These are phyloP conservation scores for Nycticryphes semicollaris DNA, from an alignment of 2,113 vertebrate species.

Conservation along the genomic window DNA sequence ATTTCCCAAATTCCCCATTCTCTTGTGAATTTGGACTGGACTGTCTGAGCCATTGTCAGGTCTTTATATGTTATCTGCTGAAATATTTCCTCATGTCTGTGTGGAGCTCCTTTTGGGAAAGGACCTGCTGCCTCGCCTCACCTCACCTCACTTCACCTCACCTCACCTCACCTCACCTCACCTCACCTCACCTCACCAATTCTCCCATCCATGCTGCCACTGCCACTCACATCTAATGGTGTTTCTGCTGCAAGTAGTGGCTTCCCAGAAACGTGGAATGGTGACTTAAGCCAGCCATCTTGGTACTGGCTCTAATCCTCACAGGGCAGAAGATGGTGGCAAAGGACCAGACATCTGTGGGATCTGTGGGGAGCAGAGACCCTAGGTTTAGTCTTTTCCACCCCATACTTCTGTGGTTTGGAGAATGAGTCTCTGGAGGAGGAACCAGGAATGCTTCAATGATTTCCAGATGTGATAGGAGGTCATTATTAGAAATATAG, in stretches of 20 bases:
- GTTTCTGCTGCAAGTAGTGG: neutral
- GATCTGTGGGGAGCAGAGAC: neutral
- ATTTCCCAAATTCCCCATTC: neutral
- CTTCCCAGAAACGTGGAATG: neutral
- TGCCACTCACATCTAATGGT: neutral
- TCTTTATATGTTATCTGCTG: neutral
- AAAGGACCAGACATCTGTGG: neutral
- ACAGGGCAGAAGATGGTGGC: neutral
- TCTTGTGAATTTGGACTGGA: neutral
- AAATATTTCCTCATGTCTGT: neutral
- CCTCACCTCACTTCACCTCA: neutral
- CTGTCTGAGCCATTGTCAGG: neutral
- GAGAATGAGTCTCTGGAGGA: neutral
- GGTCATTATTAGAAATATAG: neutral
- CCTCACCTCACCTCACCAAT: neutral
- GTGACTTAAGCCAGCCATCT: neutral
- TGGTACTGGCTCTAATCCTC: neutral
- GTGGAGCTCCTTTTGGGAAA: neutral
- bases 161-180: neutral
- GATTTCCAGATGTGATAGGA: neutral
- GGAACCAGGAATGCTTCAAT: neutral
- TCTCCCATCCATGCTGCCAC: fast-evolving
- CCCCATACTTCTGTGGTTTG: neutral
- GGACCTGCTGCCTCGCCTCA: neutral
- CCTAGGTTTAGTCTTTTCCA: neutral